A percentile compares a stretch with the other conserved stretches of the same genome.
Evolutionary conservation across 2,797 vertebrate species (phyloP).

Genomic region (Semotilus atromaculatus): DNA sequence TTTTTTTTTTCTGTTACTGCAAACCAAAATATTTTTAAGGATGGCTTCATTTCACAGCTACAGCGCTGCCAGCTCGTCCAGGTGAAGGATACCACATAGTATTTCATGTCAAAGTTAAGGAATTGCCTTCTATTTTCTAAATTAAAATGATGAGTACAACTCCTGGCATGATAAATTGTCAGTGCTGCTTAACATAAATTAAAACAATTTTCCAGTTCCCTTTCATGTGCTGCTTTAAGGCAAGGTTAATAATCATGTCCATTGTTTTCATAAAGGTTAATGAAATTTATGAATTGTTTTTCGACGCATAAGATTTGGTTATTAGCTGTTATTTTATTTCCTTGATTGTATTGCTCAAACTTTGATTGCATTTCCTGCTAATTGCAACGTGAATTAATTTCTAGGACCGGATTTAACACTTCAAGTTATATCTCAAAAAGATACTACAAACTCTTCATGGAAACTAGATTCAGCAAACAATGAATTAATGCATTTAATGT

Average conservation of each 20-base stretch:
- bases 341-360: slow-evolving; percentile 22
- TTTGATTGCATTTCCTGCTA: slow-evolving; percentile 40
- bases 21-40: no score
- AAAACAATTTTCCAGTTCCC: not conserved
- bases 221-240: slow-evolving; percentile 28
- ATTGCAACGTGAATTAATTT: slow-evolving; percentile 33
- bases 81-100: slow-evolving; percentile 48
- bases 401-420: slow-evolving; percentile 29
- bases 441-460: not conserved
- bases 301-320: not conserved
- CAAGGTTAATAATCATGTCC: slow-evolving; percentile 36
- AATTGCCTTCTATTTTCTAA: slow-evolving; percentile 42
- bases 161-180: slow-evolving; percentile 28
- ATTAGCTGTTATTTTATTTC: slow-evolving; percentile 10
- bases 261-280: slow-evolving; percentile 50
- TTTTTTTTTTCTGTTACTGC: no score
- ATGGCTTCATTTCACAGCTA: slow-evolving; percentile 49
- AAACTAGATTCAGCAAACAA: not conserved
- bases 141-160: slow-evolving; percentile 49
- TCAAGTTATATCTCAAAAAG: slow-evolving; percentile 30
- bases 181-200: slow-evolving; percentile 27
- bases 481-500: not conserved
- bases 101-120: slow-evolving; percentile 46
- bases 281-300: slow-evolving; percentile 47
- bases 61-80: slow-evolving; percentile 38